Evolutionary conservation across 2,888 invertebrate species (phyloP).

Genomic region (Seira musarum): DNA sequence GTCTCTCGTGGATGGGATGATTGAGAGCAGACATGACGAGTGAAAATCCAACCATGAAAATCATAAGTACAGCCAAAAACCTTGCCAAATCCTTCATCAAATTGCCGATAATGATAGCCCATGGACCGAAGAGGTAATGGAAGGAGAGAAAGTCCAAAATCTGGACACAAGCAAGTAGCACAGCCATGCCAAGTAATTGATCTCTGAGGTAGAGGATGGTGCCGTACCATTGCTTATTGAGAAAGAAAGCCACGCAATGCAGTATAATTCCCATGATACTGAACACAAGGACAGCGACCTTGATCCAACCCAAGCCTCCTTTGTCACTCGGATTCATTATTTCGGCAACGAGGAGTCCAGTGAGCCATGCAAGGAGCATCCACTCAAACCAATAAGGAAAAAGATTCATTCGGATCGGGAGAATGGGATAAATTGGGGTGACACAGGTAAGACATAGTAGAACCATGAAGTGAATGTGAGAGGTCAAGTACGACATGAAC

Average conservation of each 20-base stretch:
- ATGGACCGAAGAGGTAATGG: conserved; percentile 99
- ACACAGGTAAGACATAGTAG: conserved; percentile 92
- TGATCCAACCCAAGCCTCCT: conserved; percentile 96
- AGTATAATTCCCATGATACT: conserved; percentile 92
- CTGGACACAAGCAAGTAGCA: conserved; percentile 97
- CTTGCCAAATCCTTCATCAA: conserved; percentile 94
- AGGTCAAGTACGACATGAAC: conserved; percentile 99
- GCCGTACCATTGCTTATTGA: conserved; percentile 79
- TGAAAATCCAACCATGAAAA: conserved; percentile 99
- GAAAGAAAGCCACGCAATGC: conserved; percentile 81
- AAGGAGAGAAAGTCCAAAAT: conserved; percentile 98
- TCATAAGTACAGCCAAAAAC: conserved; percentile 96
- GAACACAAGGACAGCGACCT: conserved; percentile 87
- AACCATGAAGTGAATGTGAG: conserved; percentile 97
- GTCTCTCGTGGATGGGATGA: conserved; percentile 78
- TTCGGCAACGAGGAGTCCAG: conserved; percentile 95
- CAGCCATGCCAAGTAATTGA: conserved; percentile 95
- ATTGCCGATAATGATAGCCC: conserved; percentile 99
- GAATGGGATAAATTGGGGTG: conserved; percentile 87
- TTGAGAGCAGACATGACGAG: conserved; percentile 97
- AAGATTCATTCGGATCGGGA: conserved; percentile 78
- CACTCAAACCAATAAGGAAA: conserved; percentile 97
- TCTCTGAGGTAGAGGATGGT: conserved; percentile 95
- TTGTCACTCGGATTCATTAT: conserved; percentile 92
- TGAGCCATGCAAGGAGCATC: conserved; percentile 94